Evolutionary conservation across 2,113 vertebrate species (phyloP).

Genomic region (Zapornia atra): DNA sequence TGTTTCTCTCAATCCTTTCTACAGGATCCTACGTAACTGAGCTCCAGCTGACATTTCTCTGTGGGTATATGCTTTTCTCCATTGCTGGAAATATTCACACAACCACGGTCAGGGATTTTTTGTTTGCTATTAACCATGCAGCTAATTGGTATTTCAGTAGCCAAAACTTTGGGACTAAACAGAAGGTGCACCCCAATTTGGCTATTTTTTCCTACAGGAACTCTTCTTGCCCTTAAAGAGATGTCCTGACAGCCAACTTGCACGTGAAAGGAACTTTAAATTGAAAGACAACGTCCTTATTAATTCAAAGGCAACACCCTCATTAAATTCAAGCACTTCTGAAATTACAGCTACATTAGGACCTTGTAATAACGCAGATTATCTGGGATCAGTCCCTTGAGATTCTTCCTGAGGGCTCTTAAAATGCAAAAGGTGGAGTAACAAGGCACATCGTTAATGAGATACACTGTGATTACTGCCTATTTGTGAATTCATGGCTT

Average conservation of each 20-base stretch:
- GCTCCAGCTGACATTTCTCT: background rate
- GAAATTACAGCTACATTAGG: background rate
- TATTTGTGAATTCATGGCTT: background rate
- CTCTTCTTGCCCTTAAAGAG: background rate
- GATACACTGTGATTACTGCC: background rate
- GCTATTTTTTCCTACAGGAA: background rate
- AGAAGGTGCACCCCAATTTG: background rate
- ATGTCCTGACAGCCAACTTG: accelerated
- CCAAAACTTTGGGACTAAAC: background rate
- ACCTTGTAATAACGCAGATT: background rate
- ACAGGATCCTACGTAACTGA: background rate
- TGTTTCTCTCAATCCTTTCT: background rate
- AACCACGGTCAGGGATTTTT: background rate
- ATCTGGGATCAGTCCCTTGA: background rate
- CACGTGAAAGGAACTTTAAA: background rate
- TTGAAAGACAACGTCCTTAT: background rate
- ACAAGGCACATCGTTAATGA: background rate
- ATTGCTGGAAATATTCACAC: background rate
- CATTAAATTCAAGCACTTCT: background rate
- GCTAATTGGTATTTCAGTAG: background rate
- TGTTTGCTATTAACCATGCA: background rate
- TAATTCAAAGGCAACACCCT: background rate
- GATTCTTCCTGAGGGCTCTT: background rate
- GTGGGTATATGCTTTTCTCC: background rate
- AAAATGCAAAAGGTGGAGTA: background rate